Percentiles rank a stretch among this genome's conserved stretches.
Conservation (phyloP, 2,888 invertebrate genomes). For the Stratiomys singularior region DNA sequence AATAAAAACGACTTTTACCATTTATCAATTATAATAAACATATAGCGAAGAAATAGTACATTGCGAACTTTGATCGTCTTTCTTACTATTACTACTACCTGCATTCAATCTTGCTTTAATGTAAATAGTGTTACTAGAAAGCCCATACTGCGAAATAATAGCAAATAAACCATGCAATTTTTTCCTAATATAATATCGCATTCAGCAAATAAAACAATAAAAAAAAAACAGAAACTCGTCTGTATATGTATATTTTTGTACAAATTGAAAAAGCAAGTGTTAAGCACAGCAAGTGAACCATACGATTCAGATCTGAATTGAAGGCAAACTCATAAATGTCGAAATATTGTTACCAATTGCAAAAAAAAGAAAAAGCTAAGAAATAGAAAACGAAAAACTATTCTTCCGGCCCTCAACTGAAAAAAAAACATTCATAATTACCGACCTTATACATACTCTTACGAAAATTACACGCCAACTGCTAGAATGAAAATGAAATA, state of each 20-base stretch:
- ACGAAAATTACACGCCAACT: neutral
- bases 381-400: neutral
- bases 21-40: neutral
- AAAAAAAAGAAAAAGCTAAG: neutral
- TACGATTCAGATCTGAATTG: too few species aligned
- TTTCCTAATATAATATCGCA: slow-evolving; percentile 6
- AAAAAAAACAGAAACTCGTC: slow-evolving; percentile 21
- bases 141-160: neutral
- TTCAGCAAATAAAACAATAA: neutral
- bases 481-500: neutral
- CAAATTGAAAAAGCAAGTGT: slow-evolving; percentile 11
- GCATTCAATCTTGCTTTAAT: slow-evolving; percentile 30
- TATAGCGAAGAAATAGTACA: neutral
- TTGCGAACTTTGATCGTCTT: slow-evolving; percentile 24
- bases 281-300: neutral
- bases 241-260: slow-evolving; percentile 44
- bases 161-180: slow-evolving; percentile 1
- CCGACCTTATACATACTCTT: neutral
- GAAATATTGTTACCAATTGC: neutral
- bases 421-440: neutral
- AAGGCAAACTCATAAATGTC: neutral
- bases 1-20: slow-evolving; percentile 4
- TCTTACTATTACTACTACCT: slow-evolving; percentile 31
- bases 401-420: neutral
- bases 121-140: slow-evolving; percentile 28